A percentile compares a stretch with the other conserved stretches of the same genome.
phyloP scores from a whole-genome alignment of 1,140 invertebrate genomes.

The Drosophila ficusphila region DNA sequence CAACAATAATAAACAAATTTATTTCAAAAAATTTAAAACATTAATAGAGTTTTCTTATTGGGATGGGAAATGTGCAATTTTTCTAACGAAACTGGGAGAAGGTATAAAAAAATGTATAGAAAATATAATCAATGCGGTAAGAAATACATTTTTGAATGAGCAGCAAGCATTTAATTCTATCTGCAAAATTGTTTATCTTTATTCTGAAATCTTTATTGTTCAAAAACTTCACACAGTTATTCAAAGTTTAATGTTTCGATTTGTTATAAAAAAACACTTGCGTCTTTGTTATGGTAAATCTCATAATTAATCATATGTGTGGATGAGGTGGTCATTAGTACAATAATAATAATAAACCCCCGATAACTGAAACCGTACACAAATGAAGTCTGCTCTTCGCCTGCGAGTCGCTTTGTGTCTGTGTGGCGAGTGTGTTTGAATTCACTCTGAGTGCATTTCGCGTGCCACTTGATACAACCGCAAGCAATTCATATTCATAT shows the following conservation, averaged over 20 bases:
- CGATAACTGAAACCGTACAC: not conserved
- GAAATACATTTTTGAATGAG: too few relatives aligned
- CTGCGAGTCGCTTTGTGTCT: conserved; percentile 26
- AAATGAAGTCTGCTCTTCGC: conserved; percentile 25
- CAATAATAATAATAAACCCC: conserved; percentile 38
- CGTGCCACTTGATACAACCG: conserved; percentile 72
- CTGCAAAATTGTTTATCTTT: too few relatives aligned
- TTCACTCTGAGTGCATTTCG: conserved; percentile 44
- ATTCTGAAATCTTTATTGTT: too few relatives aligned
- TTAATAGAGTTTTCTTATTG: not conserved
- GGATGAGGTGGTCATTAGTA: not conserved
- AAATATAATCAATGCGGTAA: too few relatives aligned
- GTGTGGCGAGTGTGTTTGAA: conserved; percentile 36
- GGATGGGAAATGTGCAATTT: not conserved
- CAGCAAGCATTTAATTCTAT: too few relatives aligned
- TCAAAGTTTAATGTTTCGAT: not conserved
- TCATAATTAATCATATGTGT: conserved; percentile 2
- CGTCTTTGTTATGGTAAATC: not conserved
- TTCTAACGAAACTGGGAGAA: too few relatives aligned
- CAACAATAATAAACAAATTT: conserved; percentile 75
- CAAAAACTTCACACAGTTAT: too few relatives aligned
- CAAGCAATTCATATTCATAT: conserved; percentile 82
- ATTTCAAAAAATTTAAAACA: conserved; percentile 67
- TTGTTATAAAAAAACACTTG: too few relatives aligned
- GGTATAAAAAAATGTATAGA: too few relatives aligned